Evolutionary conservation across 2,888 invertebrate genomes (phyloP), one percentile per base, ranked within the genome.

Genomic region (Sarcophaga variegata): DNA sequence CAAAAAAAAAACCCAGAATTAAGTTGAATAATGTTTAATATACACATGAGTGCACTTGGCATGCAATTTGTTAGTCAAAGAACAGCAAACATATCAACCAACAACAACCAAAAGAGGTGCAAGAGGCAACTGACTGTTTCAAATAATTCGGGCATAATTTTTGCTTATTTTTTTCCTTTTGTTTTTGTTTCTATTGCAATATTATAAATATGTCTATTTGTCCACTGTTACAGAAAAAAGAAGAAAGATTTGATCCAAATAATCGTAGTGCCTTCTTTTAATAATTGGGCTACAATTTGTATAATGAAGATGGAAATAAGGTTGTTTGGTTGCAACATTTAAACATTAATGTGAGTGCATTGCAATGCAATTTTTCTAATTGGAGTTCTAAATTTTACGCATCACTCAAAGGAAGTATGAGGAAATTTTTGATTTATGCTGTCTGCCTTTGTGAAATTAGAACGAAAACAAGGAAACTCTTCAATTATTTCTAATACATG

Each of bases 11-110:
- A 27, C 1, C 37, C 27, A 20, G 49, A 59, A 66, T 54, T 71
- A 64, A 86, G 20, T 79, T 75, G 71, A 70, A 83, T 80, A 83
- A 80, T 79, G 86, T 81, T 78, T 78, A 76, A 80, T 71, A 76
- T 67, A 84, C 81, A 87, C 75, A 84, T 81, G 78, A 76, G 67
- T 81, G 84, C 79, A 87, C 84, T 87, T 87, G 87, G 84, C 87
- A 87, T 79, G 81, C 79, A 81, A 84, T 87, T 80, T 84, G 75
- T 80, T 84, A 80, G 80, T 80, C 80, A 84, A 84, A 37, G 37
- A 37, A 84, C 75, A 80, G 64, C 64, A 84, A 4, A 76, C 45
- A 37, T 37, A 37, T 37, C 20, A 45, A 45, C 49, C 49, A 49
- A 49, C 49, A 49, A 49, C 20, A 22, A 22, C 22, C 22, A 22